These are phyloP conservation scores for Conger conger DNA, from an alignment of 2,113 vertebrate genomes.

Conservation along the genomic window DNA sequence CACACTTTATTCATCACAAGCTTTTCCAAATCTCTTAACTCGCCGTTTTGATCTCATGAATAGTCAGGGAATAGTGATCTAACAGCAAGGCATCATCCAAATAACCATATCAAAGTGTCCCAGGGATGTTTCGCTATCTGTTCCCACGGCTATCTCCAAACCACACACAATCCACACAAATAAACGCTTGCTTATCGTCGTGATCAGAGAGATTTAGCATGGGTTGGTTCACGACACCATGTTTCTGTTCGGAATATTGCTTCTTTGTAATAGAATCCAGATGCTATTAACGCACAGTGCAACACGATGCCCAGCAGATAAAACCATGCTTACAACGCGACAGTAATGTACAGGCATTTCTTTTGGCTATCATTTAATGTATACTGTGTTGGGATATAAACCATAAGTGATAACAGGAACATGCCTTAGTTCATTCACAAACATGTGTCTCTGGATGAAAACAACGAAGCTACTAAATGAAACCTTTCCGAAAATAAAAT, in stretches of 20 bases:
- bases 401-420: no score
- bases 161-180: no score
- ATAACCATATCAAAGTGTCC: not conserved
- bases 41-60: not conserved
- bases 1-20: conserved; percentile 9
- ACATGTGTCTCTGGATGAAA: no score
- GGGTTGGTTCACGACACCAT: not conserved
- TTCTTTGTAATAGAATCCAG: not conserved
- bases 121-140: not conserved
- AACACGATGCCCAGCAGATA: not conserved
- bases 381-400: no score
- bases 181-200: no score
- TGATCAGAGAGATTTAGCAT: not conserved
- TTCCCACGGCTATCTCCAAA: no score
- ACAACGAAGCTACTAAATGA: no score
- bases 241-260: not conserved
- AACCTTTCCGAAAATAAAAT: no score
- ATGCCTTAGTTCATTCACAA: no score
- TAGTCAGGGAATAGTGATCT: not conserved
- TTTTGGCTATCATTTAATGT: not conserved
- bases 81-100: not conserved
- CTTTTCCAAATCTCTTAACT: not conserved
- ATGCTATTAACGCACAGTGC: not conserved
- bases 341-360: not conserved
- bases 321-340: not conserved